A percentile compares a stretch with the other conserved stretches of the same genome.
Conservation (phyloP, 2,888 invertebrate genomes). For the Athalia circularis region DNA sequence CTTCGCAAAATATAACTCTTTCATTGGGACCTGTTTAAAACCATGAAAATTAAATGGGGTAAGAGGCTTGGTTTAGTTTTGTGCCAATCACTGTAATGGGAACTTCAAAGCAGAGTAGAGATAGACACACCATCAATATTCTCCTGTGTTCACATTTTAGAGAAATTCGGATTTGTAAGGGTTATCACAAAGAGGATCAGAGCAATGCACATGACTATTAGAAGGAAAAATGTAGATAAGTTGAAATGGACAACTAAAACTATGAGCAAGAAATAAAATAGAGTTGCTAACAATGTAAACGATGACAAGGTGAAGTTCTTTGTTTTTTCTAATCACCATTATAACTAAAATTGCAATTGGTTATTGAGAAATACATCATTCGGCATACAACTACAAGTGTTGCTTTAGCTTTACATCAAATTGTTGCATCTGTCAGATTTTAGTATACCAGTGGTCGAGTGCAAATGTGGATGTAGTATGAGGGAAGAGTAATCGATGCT, state of each 20-base stretch:
- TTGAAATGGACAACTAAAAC: background rate
- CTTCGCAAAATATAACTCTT: too few species aligned
- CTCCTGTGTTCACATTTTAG: too few species aligned
- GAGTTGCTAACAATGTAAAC: background rate
- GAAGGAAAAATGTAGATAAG: background rate
- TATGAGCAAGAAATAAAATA: background rate
- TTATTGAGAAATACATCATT: background rate
- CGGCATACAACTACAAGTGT: constrained; percentile 6
- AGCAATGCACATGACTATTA: too few species aligned
- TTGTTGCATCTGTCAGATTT: background rate
- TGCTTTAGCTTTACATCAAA: background rate
- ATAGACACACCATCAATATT: too few species aligned
- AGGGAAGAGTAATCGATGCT: background rate
- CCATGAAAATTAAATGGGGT: too few species aligned
- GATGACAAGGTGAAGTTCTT: background rate
- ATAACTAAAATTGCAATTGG: background rate
- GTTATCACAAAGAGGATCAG: too few species aligned
- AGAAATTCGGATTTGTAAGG: too few species aligned
- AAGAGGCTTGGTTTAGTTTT: too few species aligned
- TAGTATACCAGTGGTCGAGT: background rate
- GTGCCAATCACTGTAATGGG: too few species aligned
- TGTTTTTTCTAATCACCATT: background rate
- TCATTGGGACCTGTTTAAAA: too few species aligned
- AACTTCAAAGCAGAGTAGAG: too few species aligned
- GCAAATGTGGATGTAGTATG: background rate